phyloP scores from a whole-genome alignment of 2,888 invertebrate species.

The Acanthosepion esculentum region DNA sequence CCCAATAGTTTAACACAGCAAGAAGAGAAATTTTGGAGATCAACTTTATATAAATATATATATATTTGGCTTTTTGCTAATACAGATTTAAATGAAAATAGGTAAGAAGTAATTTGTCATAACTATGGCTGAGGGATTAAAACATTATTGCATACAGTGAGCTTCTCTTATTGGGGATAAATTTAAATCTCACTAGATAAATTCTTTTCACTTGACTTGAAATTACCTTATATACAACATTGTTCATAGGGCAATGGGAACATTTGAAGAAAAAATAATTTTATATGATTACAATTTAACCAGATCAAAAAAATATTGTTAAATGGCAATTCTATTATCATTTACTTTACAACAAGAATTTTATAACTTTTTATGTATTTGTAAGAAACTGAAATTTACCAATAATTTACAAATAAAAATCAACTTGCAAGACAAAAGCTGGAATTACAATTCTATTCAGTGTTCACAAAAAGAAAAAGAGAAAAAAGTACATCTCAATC shows the following conservation, averaged over 20 bases:
- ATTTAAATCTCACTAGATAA: neutral
- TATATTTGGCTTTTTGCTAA: neutral
- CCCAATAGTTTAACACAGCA: neutral
- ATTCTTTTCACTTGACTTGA: constrained; percentile 25
- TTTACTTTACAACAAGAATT: neutral
- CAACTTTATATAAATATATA: neutral
- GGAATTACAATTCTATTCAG: neutral
- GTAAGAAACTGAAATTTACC: neutral
- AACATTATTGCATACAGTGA: neutral
- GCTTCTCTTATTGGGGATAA: neutral
- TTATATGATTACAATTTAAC: neutral
- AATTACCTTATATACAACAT: neutral
- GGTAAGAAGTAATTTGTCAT: neutral
- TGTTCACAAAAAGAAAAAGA: neutral
- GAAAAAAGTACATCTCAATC: neutral
- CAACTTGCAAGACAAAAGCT: neutral
- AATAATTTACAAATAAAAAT: neutral
- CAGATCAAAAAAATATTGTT: neutral
- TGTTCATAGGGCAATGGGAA: neutral
- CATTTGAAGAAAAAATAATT: neutral
- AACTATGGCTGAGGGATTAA: neutral
- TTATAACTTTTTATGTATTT: neutral
- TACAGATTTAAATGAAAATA: neutral
- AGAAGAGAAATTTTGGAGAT: neutral
- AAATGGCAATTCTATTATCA: neutral